These are phyloP conservation scores for Actinia tenebrosa DNA, from an alignment of 64 coral and sea anemone genomes.

Conservation along the genomic window DNA sequence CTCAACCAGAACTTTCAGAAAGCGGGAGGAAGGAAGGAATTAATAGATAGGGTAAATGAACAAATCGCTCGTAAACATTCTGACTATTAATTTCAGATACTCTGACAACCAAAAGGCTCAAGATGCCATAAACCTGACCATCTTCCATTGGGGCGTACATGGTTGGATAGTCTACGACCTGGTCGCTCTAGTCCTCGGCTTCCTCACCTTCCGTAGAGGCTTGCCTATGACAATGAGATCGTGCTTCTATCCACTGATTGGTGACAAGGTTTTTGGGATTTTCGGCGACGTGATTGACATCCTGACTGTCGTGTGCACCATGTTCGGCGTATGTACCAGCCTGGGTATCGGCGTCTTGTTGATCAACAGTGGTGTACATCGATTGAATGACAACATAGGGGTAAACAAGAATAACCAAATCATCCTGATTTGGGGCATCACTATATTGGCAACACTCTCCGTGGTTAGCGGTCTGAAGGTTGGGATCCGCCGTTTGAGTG, in stretches of 20 bases:
- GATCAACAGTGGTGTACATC: slow-evolving; percentile 51
- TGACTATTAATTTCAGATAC: slow-evolving; percentile 17
- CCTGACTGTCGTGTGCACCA: slow-evolving; percentile 50
- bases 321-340: slow-evolving; percentile 78
- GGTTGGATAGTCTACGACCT: slow-evolving; percentile 64
- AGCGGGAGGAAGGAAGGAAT: no score
- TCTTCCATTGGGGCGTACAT: slow-evolving; percentile 75
- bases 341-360: slow-evolving; percentile 51
- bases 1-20: no score
- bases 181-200: slow-evolving; percentile 54
- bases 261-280: slow-evolving; percentile 48
- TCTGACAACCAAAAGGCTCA: slow-evolving; percentile 63
- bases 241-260: slow-evolving; percentile 65
- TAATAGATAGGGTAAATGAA: no score
- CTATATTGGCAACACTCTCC: slow-evolving; percentile 29
- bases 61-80: no score
- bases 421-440: slow-evolving; percentile 60
- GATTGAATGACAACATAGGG: slow-evolving; percentile 23
- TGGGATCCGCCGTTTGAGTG: slow-evolving; percentile 53
- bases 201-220: slow-evolving; percentile 32
- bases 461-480: slow-evolving; percentile 50
- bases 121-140: slow-evolving; percentile 66
- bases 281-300: slow-evolving; percentile 69
- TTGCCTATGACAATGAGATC: slow-evolving; percentile 71
- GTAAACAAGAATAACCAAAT: slow-evolving; percentile 10